Percentiles rank a stretch among this genome's conserved stretches.
These are phyloP conservation scores for Clunio marinus DNA, from an alignment of 2,888 invertebrate species.

Conservation along the genomic window DNA sequence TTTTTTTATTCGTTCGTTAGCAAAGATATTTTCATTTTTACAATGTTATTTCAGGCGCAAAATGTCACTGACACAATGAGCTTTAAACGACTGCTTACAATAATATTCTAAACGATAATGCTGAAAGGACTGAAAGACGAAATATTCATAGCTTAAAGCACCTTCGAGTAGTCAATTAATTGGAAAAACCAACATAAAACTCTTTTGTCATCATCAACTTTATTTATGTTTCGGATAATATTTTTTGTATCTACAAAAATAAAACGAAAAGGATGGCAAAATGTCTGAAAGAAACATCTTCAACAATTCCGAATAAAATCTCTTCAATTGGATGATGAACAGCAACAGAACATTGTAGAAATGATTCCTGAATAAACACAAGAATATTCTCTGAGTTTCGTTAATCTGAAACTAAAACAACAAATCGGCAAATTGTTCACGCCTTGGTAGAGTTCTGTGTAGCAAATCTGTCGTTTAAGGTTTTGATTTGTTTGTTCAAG, in stretches of 20 bases:
- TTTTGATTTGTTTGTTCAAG: background rate
- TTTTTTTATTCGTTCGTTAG: background rate
- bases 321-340: background rate
- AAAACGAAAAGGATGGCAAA: background rate
- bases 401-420: constrained; percentile 22
- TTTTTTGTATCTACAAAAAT: too few species aligned
- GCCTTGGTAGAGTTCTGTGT: background rate
- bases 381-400: background rate
- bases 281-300: background rate
- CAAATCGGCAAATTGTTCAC: constrained; percentile 12
- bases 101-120: constrained; percentile 30
- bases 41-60: constrained; percentile 36
- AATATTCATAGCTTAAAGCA: too few species aligned
- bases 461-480: constrained; percentile 13
- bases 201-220: background rate
- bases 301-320: background rate
- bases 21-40: constrained; percentile 1
- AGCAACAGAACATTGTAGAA: background rate
- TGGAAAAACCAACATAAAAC: background rate
- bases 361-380: constrained; percentile 23
- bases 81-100: background rate
- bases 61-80: constrained; percentile 31
- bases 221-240: background rate
- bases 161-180: constrained; percentile 20
- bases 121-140: too few species aligned